phyloP scores from a whole-genome alignment of 2,888 invertebrate genomes.

The Rosalia funebris region DNA sequence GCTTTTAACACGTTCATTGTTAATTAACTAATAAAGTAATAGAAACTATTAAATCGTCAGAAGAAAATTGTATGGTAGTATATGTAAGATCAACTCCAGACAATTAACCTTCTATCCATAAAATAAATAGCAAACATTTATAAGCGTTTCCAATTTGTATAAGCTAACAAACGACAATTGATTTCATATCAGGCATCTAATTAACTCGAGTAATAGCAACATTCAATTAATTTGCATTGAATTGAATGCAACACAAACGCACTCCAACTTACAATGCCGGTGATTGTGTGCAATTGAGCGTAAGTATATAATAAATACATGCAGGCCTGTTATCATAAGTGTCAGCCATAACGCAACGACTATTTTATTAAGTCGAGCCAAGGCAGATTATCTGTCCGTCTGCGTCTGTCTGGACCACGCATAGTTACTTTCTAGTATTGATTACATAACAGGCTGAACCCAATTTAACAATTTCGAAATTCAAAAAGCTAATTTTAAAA shows the following conservation, averaged over 20 bases:
- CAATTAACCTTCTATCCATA: slow-evolving; percentile 35
- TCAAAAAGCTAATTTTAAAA: no score
- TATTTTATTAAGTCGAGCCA: slow-evolving; percentile 41
- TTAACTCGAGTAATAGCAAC: slow-evolving; percentile 56
- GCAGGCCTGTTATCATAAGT: slow-evolving; percentile 50
- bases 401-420: slow-evolving; percentile 14
- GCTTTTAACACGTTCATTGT: slow-evolving; percentile 5
- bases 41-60: slow-evolving; percentile 29
- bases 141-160: slow-evolving; percentile 53
- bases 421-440: background rate
- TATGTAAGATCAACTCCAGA: slow-evolving; percentile 30
- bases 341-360: slow-evolving; percentile 46
- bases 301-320: slow-evolving; percentile 51
- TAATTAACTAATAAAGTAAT: slow-evolving; percentile 32
- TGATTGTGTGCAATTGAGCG: slow-evolving; percentile 27
- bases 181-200: slow-evolving; percentile 59
- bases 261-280: slow-evolving; percentile 28
- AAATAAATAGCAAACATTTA: slow-evolving; percentile 35
- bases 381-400: slow-evolving; percentile 35
- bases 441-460: no score
- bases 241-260: slow-evolving; percentile 44
- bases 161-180: slow-evolving; percentile 57
- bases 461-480: no score
- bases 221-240: slow-evolving; percentile 62
- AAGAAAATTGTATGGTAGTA: slow-evolving; percentile 27